phyloP scores from a whole-genome alignment of 2,888 invertebrate genomes.

The Acrobasis repandana region DNA sequence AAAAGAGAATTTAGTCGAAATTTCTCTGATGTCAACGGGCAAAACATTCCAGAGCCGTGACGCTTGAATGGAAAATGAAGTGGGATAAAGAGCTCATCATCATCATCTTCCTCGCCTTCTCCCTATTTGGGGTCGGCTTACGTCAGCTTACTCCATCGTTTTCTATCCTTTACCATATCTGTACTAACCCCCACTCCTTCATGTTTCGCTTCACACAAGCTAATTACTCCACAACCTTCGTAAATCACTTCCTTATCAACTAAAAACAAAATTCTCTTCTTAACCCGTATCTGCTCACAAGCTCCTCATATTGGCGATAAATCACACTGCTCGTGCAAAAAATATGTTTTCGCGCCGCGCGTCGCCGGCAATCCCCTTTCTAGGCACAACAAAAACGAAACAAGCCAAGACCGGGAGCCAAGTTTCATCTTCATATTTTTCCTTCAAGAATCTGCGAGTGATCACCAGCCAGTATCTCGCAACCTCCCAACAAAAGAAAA shows the following conservation, averaged over 20 bases:
- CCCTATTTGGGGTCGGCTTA: no score
- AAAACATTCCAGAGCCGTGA: no score
- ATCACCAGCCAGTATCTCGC: slow-evolving; percentile 28
- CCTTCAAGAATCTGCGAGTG: slow-evolving; percentile 32
- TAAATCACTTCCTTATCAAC: not conserved
- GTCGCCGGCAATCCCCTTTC: slow-evolving; percentile 19
- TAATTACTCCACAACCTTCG: not conserved
- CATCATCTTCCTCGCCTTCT: no score
- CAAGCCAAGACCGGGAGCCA: slow-evolving; percentile 29
- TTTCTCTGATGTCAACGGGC: no score
- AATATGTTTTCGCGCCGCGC: slow-evolving; percentile 17
- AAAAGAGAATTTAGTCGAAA: no score
- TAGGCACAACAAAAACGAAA: slow-evolving; percentile 34
- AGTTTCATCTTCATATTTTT: slow-evolving; percentile 41
- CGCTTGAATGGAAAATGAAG: no score
- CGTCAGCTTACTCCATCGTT: no score
- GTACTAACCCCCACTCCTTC: no score
- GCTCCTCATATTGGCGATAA: slow-evolving; percentile 20
- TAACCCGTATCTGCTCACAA: slow-evolving; percentile 12
- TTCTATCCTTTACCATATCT: no score
- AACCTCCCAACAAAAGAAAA: slow-evolving; percentile 15
- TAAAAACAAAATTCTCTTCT: slow-evolving; percentile 10
- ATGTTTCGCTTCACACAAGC: not conserved
- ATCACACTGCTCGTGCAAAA: slow-evolving; percentile 20
- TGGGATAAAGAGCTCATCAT: no score